Base-by-base conservation (phyloP, 2,888 invertebrate genomes). In the Phyllotreta cruciferae region DNA sequence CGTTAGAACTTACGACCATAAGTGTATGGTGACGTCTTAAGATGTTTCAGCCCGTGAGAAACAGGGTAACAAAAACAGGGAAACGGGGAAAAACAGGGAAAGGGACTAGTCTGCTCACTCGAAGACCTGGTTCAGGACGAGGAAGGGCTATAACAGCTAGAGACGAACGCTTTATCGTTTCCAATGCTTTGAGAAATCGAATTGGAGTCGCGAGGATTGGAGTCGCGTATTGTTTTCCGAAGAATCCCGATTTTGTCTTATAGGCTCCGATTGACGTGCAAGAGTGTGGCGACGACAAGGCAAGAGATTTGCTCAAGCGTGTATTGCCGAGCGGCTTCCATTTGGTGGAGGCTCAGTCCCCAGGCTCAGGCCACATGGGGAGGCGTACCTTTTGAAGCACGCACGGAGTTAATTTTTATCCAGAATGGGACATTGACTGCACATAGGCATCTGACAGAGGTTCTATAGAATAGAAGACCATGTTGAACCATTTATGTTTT, bases 261-360 rank as follows among this genome's bases (percentile, higher is more conserved):
- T 11, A 41, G 9, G 9, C 42, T 42, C 42, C 4, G 6, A 42
- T 42, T 10, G 42, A 42, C 42, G n/a, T 42, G 42, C 11, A 41
- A 41, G 42, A 41, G 42, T 41, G 42, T 41, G 42, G 42, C 42
- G 9, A 41, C 42, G 42, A 41, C 42, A 41, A 36, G 57, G 42
- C 47, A 10, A 57, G 49, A 50, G 57, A 49, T 57, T 49, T 57
- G 49, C 49, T 24, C 49, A 57, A 49, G 50, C 37, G 1, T 49
- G 47, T 57, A 57, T 50, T 49, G 39, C 50, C 24, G 49, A 57
- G 2, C 37, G 45, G 49, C 35, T 47, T 57, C 45, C 36, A n/a
- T 57, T 45, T 37, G 6, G 37, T n/a, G n/a, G n/a, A n/a, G n/a
- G n/a, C n/a, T n/a, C n/a, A n/a, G n/a, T n/a, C n/a, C n/a, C n/a